Percentiles rank a stretch among this genome's conserved stretches.
phyloP scores from a whole-genome alignment of 2,113 vertebrate genomes.

The Neogobius melanostomus region DNA sequence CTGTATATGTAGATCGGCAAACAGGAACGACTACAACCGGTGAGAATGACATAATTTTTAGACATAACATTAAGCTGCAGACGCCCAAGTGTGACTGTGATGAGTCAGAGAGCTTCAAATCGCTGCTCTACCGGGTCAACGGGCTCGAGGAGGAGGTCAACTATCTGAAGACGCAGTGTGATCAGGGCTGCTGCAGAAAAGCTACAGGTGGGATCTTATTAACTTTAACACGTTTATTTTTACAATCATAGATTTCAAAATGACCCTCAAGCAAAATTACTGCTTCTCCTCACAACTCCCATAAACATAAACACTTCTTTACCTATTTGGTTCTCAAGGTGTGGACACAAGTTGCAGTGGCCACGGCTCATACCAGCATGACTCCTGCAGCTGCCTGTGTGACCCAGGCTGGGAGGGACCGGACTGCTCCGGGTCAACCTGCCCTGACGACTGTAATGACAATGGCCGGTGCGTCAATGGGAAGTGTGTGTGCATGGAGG shows the following conservation, averaged over 20 bases:
- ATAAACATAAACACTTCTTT: neutral
- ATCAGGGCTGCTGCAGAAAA: constrained; percentile 77
- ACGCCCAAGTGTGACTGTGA: constrained; percentile 77
- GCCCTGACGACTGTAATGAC: constrained; percentile 80
- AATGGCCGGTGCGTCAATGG: constrained; percentile 80
- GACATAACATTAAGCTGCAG: constrained; percentile 83
- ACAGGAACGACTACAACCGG: constrained; percentile 56
- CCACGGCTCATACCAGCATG: constrained; percentile 73
- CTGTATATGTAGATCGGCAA: constrained; percentile 51
- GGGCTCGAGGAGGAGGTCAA: constrained; percentile 85
- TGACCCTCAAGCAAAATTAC: neutral
- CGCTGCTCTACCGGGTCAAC: constrained; percentile 81
- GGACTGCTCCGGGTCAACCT: constrained; percentile 79
- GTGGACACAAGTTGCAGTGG: constrained; percentile 74
- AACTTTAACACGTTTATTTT: neutral
- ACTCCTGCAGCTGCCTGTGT: constrained; percentile 81
- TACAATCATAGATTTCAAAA: neutral
- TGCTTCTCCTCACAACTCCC: neutral
- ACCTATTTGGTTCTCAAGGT: constrained; percentile 47
- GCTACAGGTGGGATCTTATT: constrained; percentile 61
- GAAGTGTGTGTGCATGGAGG: constrained; percentile 78
- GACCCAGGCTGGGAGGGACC: constrained; percentile 83
- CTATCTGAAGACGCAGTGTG: constrained; percentile 80
- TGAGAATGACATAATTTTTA: constrained; percentile 85
- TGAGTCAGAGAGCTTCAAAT: constrained; percentile 73